Base-by-base conservation (phyloP, 2,888 invertebrate genomes). In the Sinotaia quadrata region DNA sequence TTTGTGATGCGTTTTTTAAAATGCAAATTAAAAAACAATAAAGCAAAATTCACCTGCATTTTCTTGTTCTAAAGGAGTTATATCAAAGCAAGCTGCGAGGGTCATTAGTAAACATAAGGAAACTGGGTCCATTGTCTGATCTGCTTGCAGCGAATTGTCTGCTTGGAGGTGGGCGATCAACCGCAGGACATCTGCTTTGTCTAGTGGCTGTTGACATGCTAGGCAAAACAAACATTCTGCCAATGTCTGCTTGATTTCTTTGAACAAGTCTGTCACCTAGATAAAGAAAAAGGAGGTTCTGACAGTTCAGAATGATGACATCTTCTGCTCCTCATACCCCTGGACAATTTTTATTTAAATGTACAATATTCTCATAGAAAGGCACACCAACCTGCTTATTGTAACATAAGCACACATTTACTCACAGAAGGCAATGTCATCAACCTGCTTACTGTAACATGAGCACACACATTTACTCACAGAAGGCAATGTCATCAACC, bases 31-130 rank as follows among this genome's bases (percentile, higher is more conserved):
- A n/a, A n/a, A n/a, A n/a, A n/a, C n/a, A n/a, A n/a, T n/a, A n/a
- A n/a, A n/a, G n/a, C n/a, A n/a, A n/a, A n/a, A n/a, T 31, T 72
- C 72, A 88, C 88, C 84, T 82, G 87, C 87, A 68, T 89, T 87
- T 65, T 87, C 88, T 58, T 79, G 78, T 29, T 86, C 86, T 27
- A 96, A 88, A 29, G 94, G 91, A 76, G 94, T 94, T 12, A 95
- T 90, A 88, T 97, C 96, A 67, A 96, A 89, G 0, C 94, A 92
- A 85, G 95, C 95, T 2, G 97, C 87, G 51, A 96, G 88, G 0
- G 96, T 93, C 93, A 96, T 94, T 73, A 94, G 91, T 36, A 97
- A 88, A 0, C 93, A 93, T 3, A 95, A 87, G 0, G 93, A 93
- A 1, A 95, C 93, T 81, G 93, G 92, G 85, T 95, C 94, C 29